Conservation (phyloP, 2,888 invertebrate genomes). For the Liposcelis brunnea region DNA sequence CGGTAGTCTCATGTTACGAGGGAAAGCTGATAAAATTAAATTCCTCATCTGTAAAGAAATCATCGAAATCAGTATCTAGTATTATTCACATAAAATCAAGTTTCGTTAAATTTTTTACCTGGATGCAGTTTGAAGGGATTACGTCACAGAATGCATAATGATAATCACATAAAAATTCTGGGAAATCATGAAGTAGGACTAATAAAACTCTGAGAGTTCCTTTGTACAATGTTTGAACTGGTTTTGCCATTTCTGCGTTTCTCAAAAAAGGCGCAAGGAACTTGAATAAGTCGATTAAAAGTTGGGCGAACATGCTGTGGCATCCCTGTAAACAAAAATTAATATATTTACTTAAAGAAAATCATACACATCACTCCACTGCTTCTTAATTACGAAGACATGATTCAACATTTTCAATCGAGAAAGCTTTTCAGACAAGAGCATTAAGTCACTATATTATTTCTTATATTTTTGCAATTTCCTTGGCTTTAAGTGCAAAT, state of each 20-base stretch:
- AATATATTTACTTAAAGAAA: slow-evolving; percentile 2
- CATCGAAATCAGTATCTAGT: neutral
- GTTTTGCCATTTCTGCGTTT: slow-evolving; percentile 89
- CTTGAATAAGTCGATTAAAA: slow-evolving; percentile 89
- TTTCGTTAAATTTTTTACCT: slow-evolving; percentile 22
- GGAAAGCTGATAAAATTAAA: slow-evolving; percentile 92
- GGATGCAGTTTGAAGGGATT: slow-evolving; percentile 97
- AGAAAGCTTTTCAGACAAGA: too few species aligned
- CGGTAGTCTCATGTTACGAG: slow-evolving; percentile 92
- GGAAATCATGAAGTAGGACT: slow-evolving; percentile 94
- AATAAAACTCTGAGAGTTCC: slow-evolving; percentile 87
- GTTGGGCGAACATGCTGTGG: slow-evolving; percentile 84
- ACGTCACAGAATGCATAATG: slow-evolving; percentile 99
- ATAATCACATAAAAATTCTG: slow-evolving; percentile 97
- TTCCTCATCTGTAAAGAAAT: slow-evolving; percentile 63
- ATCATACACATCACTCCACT: too few species aligned
- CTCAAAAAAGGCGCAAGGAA: slow-evolving; percentile 92
- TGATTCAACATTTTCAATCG: too few species aligned
- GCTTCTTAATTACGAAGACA: slow-evolving; percentile 10
- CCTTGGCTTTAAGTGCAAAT: too few species aligned
- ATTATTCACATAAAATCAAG: neutral
- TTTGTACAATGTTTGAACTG: slow-evolving; percentile 86
- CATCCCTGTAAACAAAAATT: slow-evolving; percentile 44
- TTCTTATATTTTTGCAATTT: too few species aligned
- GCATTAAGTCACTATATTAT: too few species aligned